phyloP scores from a whole-genome alignment of 2,113 vertebrate species.

The Eudyptes chrysolophus region DNA sequence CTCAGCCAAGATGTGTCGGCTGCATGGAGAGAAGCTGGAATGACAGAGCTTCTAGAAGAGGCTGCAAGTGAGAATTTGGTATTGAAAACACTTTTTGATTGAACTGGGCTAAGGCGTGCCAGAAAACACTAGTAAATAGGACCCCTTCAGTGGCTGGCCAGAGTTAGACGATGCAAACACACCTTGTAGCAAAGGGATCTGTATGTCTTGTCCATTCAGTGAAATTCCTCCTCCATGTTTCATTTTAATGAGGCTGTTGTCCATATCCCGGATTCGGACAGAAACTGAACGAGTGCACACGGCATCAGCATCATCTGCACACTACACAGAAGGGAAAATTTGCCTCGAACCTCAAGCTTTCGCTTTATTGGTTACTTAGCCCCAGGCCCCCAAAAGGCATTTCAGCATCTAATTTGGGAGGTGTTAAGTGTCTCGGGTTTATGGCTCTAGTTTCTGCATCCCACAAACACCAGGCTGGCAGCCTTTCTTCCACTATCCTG shows the following conservation, averaged over 20 bases:
- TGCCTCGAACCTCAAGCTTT: background rate
- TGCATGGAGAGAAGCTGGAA: background rate
- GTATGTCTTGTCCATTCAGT: slow-evolving; percentile 88
- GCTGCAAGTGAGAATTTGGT: background rate
- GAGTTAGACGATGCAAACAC: background rate
- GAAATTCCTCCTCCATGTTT: slow-evolving; percentile 90
- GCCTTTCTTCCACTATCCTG: background rate
- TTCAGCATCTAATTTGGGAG: background rate
- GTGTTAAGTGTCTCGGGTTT: background rate
- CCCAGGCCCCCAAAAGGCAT: background rate
- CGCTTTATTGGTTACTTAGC: background rate
- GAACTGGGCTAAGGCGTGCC: background rate
- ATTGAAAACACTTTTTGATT: background rate
- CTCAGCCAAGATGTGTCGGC: background rate
- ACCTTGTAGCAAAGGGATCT: slow-evolving; percentile 89
- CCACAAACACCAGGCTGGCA: background rate
- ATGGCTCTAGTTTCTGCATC: background rate
- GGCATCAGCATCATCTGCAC: slow-evolving; percentile 90
- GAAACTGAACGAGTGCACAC: slow-evolving; percentile 90
- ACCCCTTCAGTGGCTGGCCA: background rate
- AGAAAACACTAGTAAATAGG: background rate
- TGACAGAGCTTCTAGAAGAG: background rate
- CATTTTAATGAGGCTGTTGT: slow-evolving; percentile 85
- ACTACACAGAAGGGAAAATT: slow-evolving; percentile 74
- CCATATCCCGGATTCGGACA: slow-evolving; percentile 77